These are phyloP conservation scores for Lasiurus cinereus DNA, from an alignment of 2,113 vertebrate species.

Conservation along the genomic window DNA sequence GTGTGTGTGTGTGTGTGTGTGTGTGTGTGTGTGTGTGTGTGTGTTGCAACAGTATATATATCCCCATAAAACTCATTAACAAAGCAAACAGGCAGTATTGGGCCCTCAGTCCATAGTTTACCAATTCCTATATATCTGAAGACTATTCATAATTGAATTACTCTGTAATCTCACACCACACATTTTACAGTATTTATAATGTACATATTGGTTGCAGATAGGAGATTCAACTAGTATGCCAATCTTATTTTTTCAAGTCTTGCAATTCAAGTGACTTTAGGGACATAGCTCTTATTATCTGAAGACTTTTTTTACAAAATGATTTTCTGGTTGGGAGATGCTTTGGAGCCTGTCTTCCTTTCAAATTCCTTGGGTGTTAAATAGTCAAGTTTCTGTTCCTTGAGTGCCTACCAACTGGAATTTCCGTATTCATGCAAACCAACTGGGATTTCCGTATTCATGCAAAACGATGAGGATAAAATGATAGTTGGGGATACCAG, in stretches of 20 bases:
- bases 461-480: background rate
- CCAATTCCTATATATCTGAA: background rate
- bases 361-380: background rate
- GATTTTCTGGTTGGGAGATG: background rate
- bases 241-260: background rate
- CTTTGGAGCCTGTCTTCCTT: background rate
- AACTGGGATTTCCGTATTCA: background rate
- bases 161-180: background rate
- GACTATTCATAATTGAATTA: background rate
- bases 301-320: background rate
- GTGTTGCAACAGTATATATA: background rate
- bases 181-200: background rate
- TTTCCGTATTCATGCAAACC: background rate
- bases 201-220: background rate
- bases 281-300: background rate
- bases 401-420: background rate
- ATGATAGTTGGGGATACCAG: background rate
- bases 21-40: background rate
- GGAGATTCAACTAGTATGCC: background rate
- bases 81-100: background rate
- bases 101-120: fast-evolving
- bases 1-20: background rate
- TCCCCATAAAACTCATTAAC: background rate
- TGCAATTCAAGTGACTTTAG: background rate
- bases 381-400: background rate